phyloP scores from a whole-genome alignment of 2,113 vertebrate species.

The Pavo muticus region DNA sequence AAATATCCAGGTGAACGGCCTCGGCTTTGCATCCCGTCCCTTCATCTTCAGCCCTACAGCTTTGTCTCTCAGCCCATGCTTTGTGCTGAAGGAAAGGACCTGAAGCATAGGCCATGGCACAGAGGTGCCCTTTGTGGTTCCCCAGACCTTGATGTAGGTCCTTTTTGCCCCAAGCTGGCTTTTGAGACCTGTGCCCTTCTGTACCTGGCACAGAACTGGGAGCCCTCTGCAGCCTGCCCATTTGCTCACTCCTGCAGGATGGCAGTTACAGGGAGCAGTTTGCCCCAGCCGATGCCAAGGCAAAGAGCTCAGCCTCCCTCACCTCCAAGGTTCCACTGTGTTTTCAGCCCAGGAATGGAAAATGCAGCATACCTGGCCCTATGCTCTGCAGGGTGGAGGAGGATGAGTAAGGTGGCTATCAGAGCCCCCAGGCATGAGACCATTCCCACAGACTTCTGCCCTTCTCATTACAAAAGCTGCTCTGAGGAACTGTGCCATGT shows the following conservation, averaged over 20 bases:
- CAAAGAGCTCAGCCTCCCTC: not conserved
- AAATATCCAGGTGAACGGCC: not conserved
- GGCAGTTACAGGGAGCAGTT: not conserved
- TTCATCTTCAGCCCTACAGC: not conserved
- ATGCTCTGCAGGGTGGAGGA: not conserved
- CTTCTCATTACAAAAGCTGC: not conserved
- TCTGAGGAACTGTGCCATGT: not conserved
- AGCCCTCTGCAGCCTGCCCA: not conserved
- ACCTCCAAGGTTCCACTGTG: not conserved
- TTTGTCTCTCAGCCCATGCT: not conserved
- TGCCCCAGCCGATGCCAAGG: not conserved
- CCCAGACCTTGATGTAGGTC: not conserved
- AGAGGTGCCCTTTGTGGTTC: not conserved
- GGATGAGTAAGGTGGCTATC: not conserved
- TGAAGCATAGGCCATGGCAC: not conserved
- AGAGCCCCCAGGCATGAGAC: not conserved
- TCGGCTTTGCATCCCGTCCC: not conserved
- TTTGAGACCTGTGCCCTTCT: not conserved
- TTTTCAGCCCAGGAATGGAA: not conserved
- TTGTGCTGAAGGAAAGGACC: not conserved
- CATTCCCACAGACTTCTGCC: rapidly evolving
- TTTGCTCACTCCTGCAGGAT: not conserved
- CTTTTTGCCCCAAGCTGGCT: not conserved
- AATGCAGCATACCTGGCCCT: not conserved
- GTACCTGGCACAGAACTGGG: not conserved